These are phyloP conservation scores for Urocynchramus pylzowi DNA, from an alignment of 2,113 vertebrate species.

Conservation along the genomic window DNA sequence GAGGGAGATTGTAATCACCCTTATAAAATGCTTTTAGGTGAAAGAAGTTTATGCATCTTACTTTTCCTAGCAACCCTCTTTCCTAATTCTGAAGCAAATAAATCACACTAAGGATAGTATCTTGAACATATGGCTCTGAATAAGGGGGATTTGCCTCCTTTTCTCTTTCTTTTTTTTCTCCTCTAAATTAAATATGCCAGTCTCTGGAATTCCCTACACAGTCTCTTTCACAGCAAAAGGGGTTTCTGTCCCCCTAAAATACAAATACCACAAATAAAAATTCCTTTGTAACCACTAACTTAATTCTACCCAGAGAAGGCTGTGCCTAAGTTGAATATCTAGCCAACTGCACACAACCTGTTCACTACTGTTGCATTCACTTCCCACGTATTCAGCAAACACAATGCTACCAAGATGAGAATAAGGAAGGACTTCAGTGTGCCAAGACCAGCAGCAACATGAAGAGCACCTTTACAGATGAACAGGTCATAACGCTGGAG, in stretches of 20 bases:
- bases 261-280: background rate
- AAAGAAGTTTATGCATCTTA: background rate
- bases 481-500: background rate
- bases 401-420: rapidly evolving
- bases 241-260: background rate
- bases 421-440: background rate
- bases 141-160: conserved; percentile 2
- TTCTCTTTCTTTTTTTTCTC: background rate
- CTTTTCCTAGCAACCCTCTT: conserved; percentile 25
- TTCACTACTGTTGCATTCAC: background rate
- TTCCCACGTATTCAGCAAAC: background rate
- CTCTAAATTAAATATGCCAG: background rate
- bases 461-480: background rate
- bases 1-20: background rate
- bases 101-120: conserved; percentile 19
- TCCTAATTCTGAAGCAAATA: conserved; percentile 29
- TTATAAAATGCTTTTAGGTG: background rate
- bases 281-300: background rate
- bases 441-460: background rate
- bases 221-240: background rate
- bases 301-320: background rate
- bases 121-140: conserved; percentile 29
- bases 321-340: background rate
- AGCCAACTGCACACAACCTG: background rate
- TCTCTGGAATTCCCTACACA: background rate